phyloP scores from a whole-genome alignment of 1,140 invertebrate species.

The Hyphantria cunea region DNA sequence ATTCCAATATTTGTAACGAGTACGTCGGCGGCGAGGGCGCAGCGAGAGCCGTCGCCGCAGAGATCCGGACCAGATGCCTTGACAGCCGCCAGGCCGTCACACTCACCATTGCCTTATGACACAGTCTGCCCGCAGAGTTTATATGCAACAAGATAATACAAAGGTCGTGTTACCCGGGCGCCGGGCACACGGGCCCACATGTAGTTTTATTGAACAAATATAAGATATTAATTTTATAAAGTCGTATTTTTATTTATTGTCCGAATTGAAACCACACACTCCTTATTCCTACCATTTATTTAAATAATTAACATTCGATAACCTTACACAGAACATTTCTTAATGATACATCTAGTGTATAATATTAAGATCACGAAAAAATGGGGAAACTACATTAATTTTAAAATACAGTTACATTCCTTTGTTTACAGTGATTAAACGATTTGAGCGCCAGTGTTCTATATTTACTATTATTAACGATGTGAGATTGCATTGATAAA shows the following conservation, averaged over 20 bases:
- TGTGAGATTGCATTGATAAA: no score
- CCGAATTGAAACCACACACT: constrained; percentile 15
- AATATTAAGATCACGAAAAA: constrained; percentile 5
- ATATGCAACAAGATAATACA: constrained; percentile 81
- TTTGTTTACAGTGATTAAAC: no score
- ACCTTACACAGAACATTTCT: background rate
- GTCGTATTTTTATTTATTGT: constrained; percentile 64
- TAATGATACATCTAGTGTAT: background rate
- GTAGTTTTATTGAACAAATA: constrained; percentile 82
- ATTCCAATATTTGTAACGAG: constrained; percentile 77
- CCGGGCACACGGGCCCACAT: constrained; percentile 79
- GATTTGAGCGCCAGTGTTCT: no score
- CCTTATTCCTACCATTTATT: constrained; percentile 9
- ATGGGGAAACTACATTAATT: no score
- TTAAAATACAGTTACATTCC: no score
- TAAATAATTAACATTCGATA: background rate
- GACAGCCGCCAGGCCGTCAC: constrained; percentile 49
- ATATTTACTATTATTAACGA: no score
- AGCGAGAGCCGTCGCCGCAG: constrained; percentile 42
- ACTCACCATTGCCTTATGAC: constrained; percentile 78
- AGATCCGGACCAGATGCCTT: constrained; percentile 68
- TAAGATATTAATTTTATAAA: constrained; percentile 82
- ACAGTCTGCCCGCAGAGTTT: constrained; percentile 80
- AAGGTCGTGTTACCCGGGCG: constrained; percentile 80
- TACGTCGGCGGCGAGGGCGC: constrained; percentile 57